phyloP scores from a whole-genome alignment of 2,797 vertebrate genomes.

The Psittacula derbiana region DNA sequence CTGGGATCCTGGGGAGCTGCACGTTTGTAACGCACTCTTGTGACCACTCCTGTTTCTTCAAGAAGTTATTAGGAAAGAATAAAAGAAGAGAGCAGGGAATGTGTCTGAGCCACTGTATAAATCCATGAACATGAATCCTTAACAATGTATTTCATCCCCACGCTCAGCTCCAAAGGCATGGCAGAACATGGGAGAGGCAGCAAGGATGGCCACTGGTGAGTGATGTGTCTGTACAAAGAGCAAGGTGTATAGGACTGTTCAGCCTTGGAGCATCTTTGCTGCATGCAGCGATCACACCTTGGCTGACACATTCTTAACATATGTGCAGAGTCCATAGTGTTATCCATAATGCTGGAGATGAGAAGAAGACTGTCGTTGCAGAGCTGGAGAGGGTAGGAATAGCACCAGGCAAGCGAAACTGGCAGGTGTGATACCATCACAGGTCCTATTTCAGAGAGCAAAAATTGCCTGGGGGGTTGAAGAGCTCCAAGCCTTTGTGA shows the following conservation, averaged over 20 bases:
- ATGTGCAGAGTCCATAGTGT: not conserved
- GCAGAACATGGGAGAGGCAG: not conserved
- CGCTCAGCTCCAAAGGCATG: not conserved
- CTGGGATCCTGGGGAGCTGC: not conserved
- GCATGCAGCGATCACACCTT: accelerated
- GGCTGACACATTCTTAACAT: not conserved
- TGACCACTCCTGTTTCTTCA: not conserved
- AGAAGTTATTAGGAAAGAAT: not conserved
- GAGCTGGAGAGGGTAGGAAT: not conserved
- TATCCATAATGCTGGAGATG: not conserved
- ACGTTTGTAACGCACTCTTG: not conserved
- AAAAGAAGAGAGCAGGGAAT: not conserved
- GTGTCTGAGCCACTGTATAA: not conserved
- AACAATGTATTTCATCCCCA: not conserved
- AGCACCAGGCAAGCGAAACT: not conserved
- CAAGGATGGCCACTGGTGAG: not conserved
- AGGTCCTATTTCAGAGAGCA: not conserved
- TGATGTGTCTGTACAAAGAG: not conserved
- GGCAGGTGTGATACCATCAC: not conserved
- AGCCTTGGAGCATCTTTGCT: not conserved
- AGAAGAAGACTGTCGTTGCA: not conserved
- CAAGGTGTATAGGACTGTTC: not conserved
- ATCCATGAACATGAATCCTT: not conserved
- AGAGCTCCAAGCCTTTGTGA: not conserved
- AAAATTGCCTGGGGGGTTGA: not conserved